phyloP scores from a whole-genome alignment of 1,140 invertebrate species.

The Drosophila guanche region DNA sequence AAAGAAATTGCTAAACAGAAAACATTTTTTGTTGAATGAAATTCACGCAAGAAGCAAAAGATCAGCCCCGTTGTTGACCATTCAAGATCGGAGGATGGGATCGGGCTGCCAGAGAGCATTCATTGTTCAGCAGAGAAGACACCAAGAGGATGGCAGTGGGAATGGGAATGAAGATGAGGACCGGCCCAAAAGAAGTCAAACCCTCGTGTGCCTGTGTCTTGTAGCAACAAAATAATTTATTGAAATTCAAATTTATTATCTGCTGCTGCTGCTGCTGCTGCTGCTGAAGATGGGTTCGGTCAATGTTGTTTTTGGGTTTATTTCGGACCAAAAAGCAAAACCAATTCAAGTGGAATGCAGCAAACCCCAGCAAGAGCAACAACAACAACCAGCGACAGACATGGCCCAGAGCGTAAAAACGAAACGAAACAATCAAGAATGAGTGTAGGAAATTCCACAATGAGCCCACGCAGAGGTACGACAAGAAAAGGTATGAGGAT shows the following conservation, averaged over 20 bases:
- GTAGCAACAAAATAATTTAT: slow-evolving; percentile 80
- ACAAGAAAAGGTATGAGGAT: slow-evolving; percentile 1
- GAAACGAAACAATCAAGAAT: slow-evolving; percentile 82
- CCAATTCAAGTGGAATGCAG: slow-evolving; percentile 78
- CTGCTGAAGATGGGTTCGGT: slow-evolving; percentile 41
- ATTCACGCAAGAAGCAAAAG: slow-evolving; percentile 61
- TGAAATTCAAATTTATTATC: slow-evolving; percentile 82
- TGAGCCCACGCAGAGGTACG: slow-evolving; percentile 73
- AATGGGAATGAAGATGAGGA: too few relatives aligned
- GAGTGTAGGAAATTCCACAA: slow-evolving; percentile 80
- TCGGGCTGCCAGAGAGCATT: not conserved
- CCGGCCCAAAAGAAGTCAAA: slow-evolving; percentile 23
- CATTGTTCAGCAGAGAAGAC: slow-evolving; percentile 29
- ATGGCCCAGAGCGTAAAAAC: slow-evolving; percentile 78
- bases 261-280: slow-evolving; percentile 17
- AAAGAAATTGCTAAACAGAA: slow-evolving; percentile 72
- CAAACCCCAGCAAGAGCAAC: slow-evolving; percentile 16
- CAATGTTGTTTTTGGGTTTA: slow-evolving; percentile 33
- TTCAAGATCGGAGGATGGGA: slow-evolving; percentile 36
- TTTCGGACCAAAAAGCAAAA: slow-evolving; percentile 37
- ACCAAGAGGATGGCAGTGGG: not conserved
- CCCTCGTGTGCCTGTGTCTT: slow-evolving; percentile 38
- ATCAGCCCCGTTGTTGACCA: slow-evolving; percentile 36
- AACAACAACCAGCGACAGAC: slow-evolving; percentile 34
- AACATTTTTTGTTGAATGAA: slow-evolving; percentile 71